These are phyloP conservation scores for Nemotelus nigrinus DNA, from an alignment of 2,888 invertebrate genomes.

Conservation along the genomic window DNA sequence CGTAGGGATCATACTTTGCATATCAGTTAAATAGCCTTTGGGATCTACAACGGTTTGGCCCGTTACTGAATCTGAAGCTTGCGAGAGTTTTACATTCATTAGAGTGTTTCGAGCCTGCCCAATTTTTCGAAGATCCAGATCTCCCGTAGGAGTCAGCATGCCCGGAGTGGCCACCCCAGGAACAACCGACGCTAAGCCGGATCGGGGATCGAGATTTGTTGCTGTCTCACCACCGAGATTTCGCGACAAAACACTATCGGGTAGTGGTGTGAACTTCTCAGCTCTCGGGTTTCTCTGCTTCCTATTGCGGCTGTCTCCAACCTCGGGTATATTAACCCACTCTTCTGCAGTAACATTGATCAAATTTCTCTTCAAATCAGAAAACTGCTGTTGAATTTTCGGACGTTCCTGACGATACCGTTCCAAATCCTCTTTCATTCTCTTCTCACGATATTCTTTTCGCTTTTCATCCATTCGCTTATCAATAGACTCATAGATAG, in stretches of 20 bases:
- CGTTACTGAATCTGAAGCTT: slow-evolving; percentile 97
- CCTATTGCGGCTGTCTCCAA: slow-evolving; percentile 97
- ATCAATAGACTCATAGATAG: slow-evolving; percentile 98
- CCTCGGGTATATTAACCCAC: slow-evolving; percentile 98
- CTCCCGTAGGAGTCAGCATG: slow-evolving; percentile 87
- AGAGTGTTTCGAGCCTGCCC: slow-evolving; percentile 98
- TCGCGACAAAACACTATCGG: slow-evolving; percentile 91
- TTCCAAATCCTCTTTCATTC: slow-evolving; percentile 92
- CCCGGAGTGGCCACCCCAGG: slow-evolving; percentile 88
- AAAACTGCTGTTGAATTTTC: slow-evolving; percentile 99
- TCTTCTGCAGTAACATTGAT: slow-evolving; percentile 88
- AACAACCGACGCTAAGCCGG: slow-evolving; percentile 87
- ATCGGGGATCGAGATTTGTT: slow-evolving; percentile 83
- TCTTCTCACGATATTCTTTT: slow-evolving; percentile 92
- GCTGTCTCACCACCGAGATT: slow-evolving; percentile 85
- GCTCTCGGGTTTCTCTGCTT: slow-evolving; percentile 94
- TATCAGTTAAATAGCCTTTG: slow-evolving; percentile 98
- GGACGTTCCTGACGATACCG: slow-evolving; percentile 97
- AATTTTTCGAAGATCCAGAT: slow-evolving; percentile 97
- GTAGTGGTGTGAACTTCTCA: slow-evolving; percentile 97
- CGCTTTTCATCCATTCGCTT: slow-evolving; percentile 99
- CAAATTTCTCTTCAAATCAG: slow-evolving; percentile 91
- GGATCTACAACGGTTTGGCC: slow-evolving; percentile 99
- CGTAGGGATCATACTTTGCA: slow-evolving; percentile 99
- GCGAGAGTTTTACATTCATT: slow-evolving; percentile 98